Base-by-base conservation (phyloP, 1,140 invertebrate species). In the Streblospio benedicti region DNA sequence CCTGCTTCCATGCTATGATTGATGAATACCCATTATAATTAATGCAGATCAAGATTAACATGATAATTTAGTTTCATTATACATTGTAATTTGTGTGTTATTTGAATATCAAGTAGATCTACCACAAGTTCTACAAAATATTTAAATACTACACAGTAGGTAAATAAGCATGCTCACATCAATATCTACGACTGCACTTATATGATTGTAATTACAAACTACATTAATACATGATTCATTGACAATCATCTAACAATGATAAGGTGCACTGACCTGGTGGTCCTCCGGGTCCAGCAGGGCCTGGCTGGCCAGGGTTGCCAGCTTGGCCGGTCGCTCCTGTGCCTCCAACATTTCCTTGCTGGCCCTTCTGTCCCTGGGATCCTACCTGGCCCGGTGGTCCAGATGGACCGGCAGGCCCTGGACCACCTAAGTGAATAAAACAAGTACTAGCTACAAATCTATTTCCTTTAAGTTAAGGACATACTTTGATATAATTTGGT, bases 251-350 rank as follows among this genome's bases (percentile, higher is more conserved):
- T 50, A 31, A 6, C 9, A 43, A 43, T 16, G 44, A 14, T 47
- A 16, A n/a, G 6, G 44, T 47, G n/a, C 23, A 16, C 32, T 50
- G 18, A 16, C 57, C 57, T 6, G 53, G n/a, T 16, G 53, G 12
- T 32, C 60, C 60, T 2, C 14, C 9, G 9, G 35, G 9, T 5
- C 60, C 60, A 44, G 28, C 16, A 58, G 32, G 16, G 50, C 60
- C 60, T 3, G 32, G 18, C 18, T n/a, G 41, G 4, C 54, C 54
- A 12, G 54, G 28, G 2, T 18, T 23, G 9, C 54, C 54, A 25
- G 25, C 23, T 43, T 25, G 23, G 41, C 54, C 52, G 38, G 30
- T 55, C 4, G 41, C 16, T 9, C 52, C 50, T 43, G n/a, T 25
- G 20, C 6, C 16, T 27, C 55, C 32, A 3, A 23, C 5, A 30